Conservation (phyloP, 2,888 invertebrate species). For the Zootermopsis nevadensis region DNA sequence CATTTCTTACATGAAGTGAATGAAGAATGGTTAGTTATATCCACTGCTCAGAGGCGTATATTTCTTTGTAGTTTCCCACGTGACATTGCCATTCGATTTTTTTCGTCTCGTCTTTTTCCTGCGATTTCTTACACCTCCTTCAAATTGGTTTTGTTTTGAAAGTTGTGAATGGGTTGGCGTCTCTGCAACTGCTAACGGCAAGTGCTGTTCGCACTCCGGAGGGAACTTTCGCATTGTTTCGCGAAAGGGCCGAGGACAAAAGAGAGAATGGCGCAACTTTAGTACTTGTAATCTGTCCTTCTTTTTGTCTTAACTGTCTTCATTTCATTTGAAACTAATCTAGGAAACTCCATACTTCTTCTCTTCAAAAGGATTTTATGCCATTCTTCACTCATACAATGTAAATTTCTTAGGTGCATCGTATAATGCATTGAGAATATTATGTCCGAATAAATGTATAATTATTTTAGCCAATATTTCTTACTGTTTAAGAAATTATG, state of each 20-base stretch:
- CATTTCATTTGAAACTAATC: conserved; percentile 10
- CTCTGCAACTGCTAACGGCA: not conserved
- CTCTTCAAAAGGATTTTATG: not conserved
- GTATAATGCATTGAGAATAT: too few species aligned
- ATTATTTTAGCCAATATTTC: too few species aligned
- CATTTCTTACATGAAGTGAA: not conserved
- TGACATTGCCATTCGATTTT: not conserved
- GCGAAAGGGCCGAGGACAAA: not conserved
- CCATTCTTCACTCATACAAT: too few species aligned
- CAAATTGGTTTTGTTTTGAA: conserved; percentile 36
- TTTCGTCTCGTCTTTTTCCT: not conserved
- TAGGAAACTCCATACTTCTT: not conserved
- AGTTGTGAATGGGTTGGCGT: conserved; percentile 10
- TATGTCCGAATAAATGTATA: too few species aligned
- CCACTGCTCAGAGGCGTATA: not conserved
- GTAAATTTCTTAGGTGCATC: too few species aligned
- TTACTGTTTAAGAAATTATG: too few species aligned
- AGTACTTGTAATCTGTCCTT: conserved; percentile 2
- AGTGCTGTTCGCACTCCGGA: conserved; percentile 1
- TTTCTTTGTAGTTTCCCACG: not conserved
- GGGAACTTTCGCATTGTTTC: not conserved
- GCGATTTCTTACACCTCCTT: not conserved
- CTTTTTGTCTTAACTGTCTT: conserved; percentile 14
- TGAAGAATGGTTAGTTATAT: not conserved
- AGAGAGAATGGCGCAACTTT: conserved; percentile 17